Evolutionary conservation across 2,888 invertebrate species (phyloP).

Genomic region (Tridacna gigas): DNA sequence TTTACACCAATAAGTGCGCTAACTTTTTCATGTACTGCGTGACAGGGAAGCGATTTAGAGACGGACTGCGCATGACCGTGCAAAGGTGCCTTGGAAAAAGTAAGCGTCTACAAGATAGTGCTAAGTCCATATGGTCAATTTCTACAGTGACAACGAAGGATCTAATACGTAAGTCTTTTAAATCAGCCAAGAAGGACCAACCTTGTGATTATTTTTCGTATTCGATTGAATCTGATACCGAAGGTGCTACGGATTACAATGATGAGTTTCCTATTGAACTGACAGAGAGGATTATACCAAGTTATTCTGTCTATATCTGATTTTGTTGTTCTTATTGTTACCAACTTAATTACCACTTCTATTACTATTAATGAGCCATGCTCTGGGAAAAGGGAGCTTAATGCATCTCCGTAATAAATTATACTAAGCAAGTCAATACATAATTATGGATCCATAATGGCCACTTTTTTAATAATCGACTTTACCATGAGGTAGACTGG

Average conservation of each 20-base stretch:
- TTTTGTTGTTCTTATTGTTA: too few relatives aligned
- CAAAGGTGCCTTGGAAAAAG: constrained; percentile 22
- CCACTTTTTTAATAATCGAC: too few relatives aligned
- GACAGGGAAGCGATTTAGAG: constrained; percentile 72
- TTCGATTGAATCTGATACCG: not conserved
- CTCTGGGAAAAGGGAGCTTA: too few relatives aligned
- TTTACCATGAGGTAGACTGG: too few relatives aligned
- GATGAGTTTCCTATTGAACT: constrained; percentile 22
- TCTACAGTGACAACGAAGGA: not conserved
- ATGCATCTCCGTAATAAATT: too few relatives aligned
- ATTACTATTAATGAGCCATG: too few relatives aligned
- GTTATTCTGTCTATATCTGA: constrained; percentile 38
- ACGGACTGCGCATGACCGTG: constrained; percentile 55
- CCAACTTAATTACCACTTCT: too few relatives aligned
- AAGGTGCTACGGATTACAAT: not conserved
- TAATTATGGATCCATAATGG: too few relatives aligned
- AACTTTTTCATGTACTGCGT: constrained; percentile 74
- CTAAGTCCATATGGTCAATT: constrained; percentile 9
- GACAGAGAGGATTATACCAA: constrained; percentile 32
- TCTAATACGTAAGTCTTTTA: constrained; percentile 4
- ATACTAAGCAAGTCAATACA: too few relatives aligned
- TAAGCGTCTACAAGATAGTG: constrained; percentile 21
- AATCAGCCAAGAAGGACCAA: not conserved
- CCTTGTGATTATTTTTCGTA: constrained; percentile 12
- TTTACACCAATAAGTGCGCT: constrained; percentile 76